Evolutionary conservation across 2,888 invertebrate species (phyloP).

Genomic region (Rhingia campestris): DNA sequence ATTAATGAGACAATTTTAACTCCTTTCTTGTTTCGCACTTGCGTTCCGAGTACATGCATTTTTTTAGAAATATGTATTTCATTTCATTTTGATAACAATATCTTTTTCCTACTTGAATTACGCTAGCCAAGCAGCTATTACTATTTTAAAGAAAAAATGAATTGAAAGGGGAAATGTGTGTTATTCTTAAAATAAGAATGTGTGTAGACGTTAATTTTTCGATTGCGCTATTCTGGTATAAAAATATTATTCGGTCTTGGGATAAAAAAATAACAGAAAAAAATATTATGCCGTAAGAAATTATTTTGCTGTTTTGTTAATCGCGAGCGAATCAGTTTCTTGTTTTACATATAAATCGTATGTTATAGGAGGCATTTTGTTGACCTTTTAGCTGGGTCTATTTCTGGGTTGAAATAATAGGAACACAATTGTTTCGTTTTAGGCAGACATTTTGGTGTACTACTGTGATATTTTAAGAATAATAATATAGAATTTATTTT

Average conservation of each 20-base stretch:
- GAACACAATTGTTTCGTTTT: background rate
- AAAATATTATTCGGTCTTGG: background rate
- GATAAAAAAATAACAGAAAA: background rate
- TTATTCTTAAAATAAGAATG: slow-evolving; percentile 20
- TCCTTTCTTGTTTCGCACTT: background rate
- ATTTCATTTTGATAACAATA: slow-evolving; percentile 11
- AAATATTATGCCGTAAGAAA: slow-evolving; percentile 9
- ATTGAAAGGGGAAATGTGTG: background rate
- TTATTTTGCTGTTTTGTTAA: slow-evolving; percentile 18
- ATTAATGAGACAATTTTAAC: slow-evolving; percentile 9
- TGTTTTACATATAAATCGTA: background rate
- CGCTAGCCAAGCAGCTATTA: background rate
- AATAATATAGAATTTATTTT: background rate
- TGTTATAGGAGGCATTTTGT: background rate
- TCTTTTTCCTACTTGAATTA: background rate
- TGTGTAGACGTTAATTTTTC: slow-evolving; percentile 8
- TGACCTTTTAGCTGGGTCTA: slow-evolving; percentile 30
- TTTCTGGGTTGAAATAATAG: background rate
- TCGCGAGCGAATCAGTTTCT: background rate
- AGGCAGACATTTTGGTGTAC: background rate
- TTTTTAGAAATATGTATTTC: background rate
- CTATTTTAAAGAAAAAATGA: background rate
- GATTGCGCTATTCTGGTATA: slow-evolving; percentile 20
- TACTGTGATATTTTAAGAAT: background rate
- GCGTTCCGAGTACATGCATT: background rate